Base-by-base conservation (phyloP, 2,797 vertebrate genomes). In the Sciurus carolinensis region DNA sequence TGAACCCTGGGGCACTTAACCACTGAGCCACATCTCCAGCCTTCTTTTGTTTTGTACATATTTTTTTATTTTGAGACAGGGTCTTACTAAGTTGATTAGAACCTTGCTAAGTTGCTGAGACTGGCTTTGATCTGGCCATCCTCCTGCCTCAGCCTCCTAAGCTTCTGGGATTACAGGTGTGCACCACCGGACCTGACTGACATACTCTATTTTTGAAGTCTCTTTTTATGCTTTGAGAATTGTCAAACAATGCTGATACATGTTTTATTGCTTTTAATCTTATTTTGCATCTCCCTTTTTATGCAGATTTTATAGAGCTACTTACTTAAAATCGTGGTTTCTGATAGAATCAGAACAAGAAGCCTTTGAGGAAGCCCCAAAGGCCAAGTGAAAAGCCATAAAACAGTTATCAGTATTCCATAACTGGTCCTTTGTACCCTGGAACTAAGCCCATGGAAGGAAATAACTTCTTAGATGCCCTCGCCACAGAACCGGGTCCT, bases 271-370 rank as follows among this genome's bases (percentile, higher is more conserved):
- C 26, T 90, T 94, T 88, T 24, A 5, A 14, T 97, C 82, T 91
- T 72, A 93, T 67, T 96, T 96, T 80, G 17, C 42, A 77, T 67
- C 42, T 96, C 50, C 81, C 87, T 62, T 87, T 96, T 87, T 54
- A 80, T 77, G 62, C 36, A 95, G 42, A 94, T 88, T 94, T 85
- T 72, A 44, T 96, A 94, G 66, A 84, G 62, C 30, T 47, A 28
- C 82, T 82, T 62, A 39, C 42, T 95, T 90, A 92, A 90, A 95
- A 83, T 84, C 33, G 77, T 57, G 7, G 18, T 91, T 97, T 94
- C 92, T 92, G 77, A 92, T 73, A 62, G 73, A 92, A 82, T 87
- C 86, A 79, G 87, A 88, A 71, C 28, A 64, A 72, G 72, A 86
- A 89, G 69, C 95, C 90, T 89, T 91, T 80, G 82, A 54, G 67